Conservation (phyloP, 2,113 vertebrate species). For the Cololabis saira region DNA sequence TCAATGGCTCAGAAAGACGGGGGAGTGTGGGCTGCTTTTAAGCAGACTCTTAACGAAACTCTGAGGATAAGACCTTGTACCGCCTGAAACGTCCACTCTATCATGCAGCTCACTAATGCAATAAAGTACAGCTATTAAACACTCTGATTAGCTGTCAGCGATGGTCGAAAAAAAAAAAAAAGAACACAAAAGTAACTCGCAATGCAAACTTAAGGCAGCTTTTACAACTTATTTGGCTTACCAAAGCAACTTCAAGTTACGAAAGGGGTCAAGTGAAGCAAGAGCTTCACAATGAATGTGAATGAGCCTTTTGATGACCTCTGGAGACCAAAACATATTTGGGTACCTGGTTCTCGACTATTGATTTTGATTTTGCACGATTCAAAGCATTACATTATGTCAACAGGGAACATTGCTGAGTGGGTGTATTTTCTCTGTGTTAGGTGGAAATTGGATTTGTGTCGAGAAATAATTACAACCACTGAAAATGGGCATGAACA, state of each 20-base stretch:
- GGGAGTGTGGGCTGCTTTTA: conserved; percentile 1
- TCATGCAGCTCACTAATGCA: conserved; percentile 27
- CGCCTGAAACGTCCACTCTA: conserved; percentile 50
- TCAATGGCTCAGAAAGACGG: conserved; percentile 53
- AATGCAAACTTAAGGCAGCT: not conserved
- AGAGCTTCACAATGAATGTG: not conserved
- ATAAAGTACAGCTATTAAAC: conserved; percentile 40
- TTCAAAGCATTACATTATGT: conserved; percentile 33
- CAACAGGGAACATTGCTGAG: conserved; percentile 44
- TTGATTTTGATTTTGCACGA: conserved; percentile 60
- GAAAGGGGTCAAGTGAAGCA: not conserved
- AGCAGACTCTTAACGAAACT: conserved; percentile 1
- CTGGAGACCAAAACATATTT: conserved; percentile 13
- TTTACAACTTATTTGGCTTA: conserved; percentile 1
- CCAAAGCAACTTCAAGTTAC: conserved; percentile 17
- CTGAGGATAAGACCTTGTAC: conserved; percentile 58
- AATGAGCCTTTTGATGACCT: not conserved
- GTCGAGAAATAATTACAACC: conserved; percentile 55
- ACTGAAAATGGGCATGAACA: conserved; percentile 45
- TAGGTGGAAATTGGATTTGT: conserved; percentile 46
- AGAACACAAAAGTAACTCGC: not conserved
- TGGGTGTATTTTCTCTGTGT: conserved; percentile 22
- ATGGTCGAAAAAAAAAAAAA: not conserved
- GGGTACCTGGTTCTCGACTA: conserved; percentile 18
- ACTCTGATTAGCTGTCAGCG: conserved; percentile 43